Evolutionary conservation across 1,140 invertebrate genomes (phyloP).

Genomic region (Penaeus chinensis): DNA sequence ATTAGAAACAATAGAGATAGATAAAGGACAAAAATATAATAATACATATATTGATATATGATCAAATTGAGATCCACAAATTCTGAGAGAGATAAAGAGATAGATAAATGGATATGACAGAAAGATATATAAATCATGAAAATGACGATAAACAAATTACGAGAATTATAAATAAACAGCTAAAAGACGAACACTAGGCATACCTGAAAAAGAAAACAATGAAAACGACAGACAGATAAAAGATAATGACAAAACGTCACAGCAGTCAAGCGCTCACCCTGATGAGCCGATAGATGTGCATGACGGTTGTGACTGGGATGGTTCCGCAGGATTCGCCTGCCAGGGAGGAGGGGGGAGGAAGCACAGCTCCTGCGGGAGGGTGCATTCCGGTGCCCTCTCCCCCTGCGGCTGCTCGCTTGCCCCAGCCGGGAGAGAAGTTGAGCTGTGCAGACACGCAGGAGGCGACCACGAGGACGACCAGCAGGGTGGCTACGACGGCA

Average conservation of each 20-base stretch:
- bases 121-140: too few relatives aligned
- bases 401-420: constrained; percentile 48
- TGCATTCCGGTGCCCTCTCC: background rate
- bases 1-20: too few relatives aligned
- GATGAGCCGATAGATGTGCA: constrained; percentile 61
- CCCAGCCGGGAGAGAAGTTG: constrained; percentile 63
- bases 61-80: too few relatives aligned
- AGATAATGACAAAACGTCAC: background rate
- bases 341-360: background rate
- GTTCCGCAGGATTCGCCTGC: constrained; percentile 48
- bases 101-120: too few relatives aligned
- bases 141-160: too few relatives aligned
- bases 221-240: too few relatives aligned
- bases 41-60: too few relatives aligned
- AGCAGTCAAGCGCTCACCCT: constrained; percentile 26
- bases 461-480: constrained; percentile 31
- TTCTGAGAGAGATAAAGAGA: too few relatives aligned
- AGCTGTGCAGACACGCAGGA: constrained; percentile 54
- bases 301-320: constrained; percentile 52
- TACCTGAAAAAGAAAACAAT: too few relatives aligned
- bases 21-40: too few relatives aligned
- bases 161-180: too few relatives aligned
- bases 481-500: background rate
- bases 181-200: too few relatives aligned
- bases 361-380: background rate